Base-by-base conservation (phyloP, 2,888 invertebrate species). In the Cosmorhoe ocellata region DNA sequence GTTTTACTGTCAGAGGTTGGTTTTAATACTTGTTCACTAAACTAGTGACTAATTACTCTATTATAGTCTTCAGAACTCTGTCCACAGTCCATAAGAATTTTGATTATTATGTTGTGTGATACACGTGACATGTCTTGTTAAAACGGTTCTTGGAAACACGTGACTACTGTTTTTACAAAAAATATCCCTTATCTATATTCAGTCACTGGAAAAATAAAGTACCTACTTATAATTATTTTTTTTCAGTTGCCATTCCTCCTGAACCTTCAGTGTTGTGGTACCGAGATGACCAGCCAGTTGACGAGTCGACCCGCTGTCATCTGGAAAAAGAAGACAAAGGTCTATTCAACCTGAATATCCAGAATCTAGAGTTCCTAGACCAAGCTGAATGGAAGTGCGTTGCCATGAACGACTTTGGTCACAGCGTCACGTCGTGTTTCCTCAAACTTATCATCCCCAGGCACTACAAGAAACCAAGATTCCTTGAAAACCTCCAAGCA, bases 371-470 rank as follows among this genome's bases (percentile, higher is more conserved):
- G 79, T 93, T 97, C 68, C 91, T 94, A 50, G 97, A 97, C 75
- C 96, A 97, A 83, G 96, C 96, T 0, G 97, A 97, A 74, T 97
- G 97, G 97, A 97, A 97, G 77, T 97, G 97, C 74, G 94, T 97
- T 2, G 97, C 96, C 5, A 93, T 94, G 50, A 97, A 97, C 74
- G 96, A 97, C 69, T 97, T 94, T 69, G 97, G 97, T 0, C 96
- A 97, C 69, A 96, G 96, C 63, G 93, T 96, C 4, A 97, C 97
- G 0, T 96, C 96, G 0, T 96, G 96, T 78, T 96, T 96, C 68
- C 90, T 97, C 0, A 95, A 95, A 85, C 84, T 97, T 34, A 92
- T 93, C 64, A 96, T 97, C 76, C 97, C 97, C 1, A 93, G 95
- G 67, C 97, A 97, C 83, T 97, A 94, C 75, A 97, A 97, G 76